Evolutionary conservation across 2,797 vertebrate genomes (phyloP), one percentile per base, ranked within the genome.

Genomic region (Chelon auratus): DNA sequence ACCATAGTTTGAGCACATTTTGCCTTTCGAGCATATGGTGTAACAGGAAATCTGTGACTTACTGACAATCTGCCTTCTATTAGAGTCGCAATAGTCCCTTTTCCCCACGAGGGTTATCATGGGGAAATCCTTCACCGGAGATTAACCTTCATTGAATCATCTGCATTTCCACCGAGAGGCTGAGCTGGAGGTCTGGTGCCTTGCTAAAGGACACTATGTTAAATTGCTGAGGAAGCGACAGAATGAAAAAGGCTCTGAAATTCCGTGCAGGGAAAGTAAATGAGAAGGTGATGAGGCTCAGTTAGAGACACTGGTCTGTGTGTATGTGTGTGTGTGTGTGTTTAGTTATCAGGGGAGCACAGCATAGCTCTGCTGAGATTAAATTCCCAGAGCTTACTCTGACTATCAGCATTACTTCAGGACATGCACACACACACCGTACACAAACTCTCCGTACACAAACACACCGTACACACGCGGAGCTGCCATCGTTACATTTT

Each of bases 381-480:
- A 88, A 91, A 91, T 91, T 91, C 89, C 87, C 89, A 89, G 86
- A 86, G 88, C 83, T 91, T 91, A 89, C 81, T 87, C 85, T 87
- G 82, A 88, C 89, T 89, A 91, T 92, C 90, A 90, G 90, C 88
- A 89, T 90, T 90, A 89, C 90, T 90, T 85, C 89, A 91, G 87
- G 89, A 90, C 76, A 80, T 82, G 72, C 67, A 70, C 86, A 37
- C 63, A 56, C 77, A 50, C n/a, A 68, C 43, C 72, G 62, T 69
- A 63, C 62, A 59, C 65, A 56, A 66, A 39, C 67, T 62, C 64
- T 22, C 40, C 72, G 60, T 65, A 80, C 84, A 72, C 67, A 70
- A 84, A 37, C 62, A 59, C 65, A 56, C 66, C 67, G 68, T 84
- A 37, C 62, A 59, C 68, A 56, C 68, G 36, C 64, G 4, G 45